A percentile compares a stretch with the other conserved stretches of the same genome.
phyloP scores from a whole-genome alignment of 2,797 vertebrate genomes.

The Sebastiscus tertius region DNA sequence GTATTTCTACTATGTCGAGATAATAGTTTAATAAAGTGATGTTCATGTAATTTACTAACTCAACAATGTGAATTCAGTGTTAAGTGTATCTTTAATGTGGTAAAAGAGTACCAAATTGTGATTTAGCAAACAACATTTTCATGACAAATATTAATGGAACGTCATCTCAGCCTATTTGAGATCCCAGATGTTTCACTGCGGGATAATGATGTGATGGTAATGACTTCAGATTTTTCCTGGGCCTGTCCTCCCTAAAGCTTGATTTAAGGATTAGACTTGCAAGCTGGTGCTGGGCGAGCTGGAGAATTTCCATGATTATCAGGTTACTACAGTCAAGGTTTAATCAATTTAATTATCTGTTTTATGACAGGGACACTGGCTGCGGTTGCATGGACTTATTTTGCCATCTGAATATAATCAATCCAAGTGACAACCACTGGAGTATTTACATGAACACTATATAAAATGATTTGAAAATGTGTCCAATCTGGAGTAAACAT shows the following conservation, averaged over 20 bases:
- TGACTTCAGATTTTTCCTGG: constrained; percentile 22
- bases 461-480: neutral
- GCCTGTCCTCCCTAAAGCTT: constrained; percentile 2
- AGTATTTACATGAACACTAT: neutral
- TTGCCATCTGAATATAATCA: neutral
- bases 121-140: constrained; percentile 1
- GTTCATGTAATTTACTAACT: neutral
- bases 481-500: neutral
- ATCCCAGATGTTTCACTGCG: constrained; percentile 43
- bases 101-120: neutral
- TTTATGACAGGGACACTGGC: neutral
- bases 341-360: neutral
- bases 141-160: constrained; percentile 31
- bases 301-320: neutral
- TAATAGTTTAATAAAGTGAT: neutral
- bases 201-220: constrained; percentile 44
- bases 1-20: neutral
- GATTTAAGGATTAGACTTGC: constrained; percentile 19
- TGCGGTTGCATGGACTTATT: neutral
- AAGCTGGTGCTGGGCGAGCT: neutral
- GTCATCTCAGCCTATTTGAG: constrained; percentile 10
- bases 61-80: neutral
- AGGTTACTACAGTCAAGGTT: neutral
- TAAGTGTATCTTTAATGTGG: neutral
- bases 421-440: neutral